Evolutionary conservation across 1,140 invertebrate genomes (phyloP), one percentile per base, ranked within the genome.

Genomic region (Trichomalopsis sarcophagae): DNA sequence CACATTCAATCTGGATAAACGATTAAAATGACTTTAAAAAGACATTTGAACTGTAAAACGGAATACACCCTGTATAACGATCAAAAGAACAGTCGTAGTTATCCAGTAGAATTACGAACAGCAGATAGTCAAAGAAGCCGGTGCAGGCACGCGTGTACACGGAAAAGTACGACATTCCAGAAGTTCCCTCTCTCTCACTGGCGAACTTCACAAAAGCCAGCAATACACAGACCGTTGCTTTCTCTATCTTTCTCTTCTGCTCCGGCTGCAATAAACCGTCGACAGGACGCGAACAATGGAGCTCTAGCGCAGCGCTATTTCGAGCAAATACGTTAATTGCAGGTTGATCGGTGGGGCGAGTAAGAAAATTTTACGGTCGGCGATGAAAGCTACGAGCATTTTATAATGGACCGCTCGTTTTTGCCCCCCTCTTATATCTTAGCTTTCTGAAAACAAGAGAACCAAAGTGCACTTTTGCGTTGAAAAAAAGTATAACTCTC

Each of bases 361-460:
- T 77, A 77, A 84, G 62, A 84, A 78, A 84, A 23, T 78, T 78
- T 78, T 78, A 78, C 66, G 82, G 27, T 76, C 50, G 50, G 17
- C 47, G 50, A 47, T 79, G 13, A 21, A 79, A 62, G 14, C 81
- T 44, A 62, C 21, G 55, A 62, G 55, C 68, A 21, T 66, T 71
- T 47, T 81, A 81, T 81, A 81, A 80, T 69, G 77, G 77, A 23
- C 23, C 27, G 2, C n/a, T n/a, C 23, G 33, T 80, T 80, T 68
- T 80, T 80, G 55, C 55, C 14, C 40, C 62, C 0, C 33, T 40
- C 10, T 40, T 68, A 1, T 68, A 21, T 68, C 69, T n/a, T 5
- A 6, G 77, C 30, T 44, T 10, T 17, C 77, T 68, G 27, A 21
- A 23, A 80, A 36, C 14, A 36, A 68, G 62, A 23, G 66, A 68